Evolutionary conservation across 2,888 invertebrate genomes (phyloP).

Genomic region (Melanostoma scalare): DNA sequence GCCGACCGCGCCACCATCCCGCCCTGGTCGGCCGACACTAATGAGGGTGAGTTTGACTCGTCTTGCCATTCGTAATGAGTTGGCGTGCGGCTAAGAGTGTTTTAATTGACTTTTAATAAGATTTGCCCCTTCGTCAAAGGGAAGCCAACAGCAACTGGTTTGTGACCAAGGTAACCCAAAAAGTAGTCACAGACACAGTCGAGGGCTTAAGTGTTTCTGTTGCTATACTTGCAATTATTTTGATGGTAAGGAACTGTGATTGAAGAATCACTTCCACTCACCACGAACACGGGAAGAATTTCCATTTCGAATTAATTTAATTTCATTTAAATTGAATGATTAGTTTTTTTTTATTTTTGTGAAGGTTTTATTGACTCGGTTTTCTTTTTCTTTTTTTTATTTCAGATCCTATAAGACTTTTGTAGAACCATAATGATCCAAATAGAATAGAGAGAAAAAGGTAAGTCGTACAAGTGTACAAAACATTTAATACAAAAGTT

Average conservation of each 20-base stretch:
- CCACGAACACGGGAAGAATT: not conserved
- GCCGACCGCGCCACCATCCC: not conserved
- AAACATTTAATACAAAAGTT: no score
- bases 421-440: no score
- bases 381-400: slow-evolving; percentile 1
- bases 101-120: slow-evolving; percentile 73
- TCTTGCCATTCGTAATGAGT: slow-evolving; percentile 60
- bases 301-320: slow-evolving; percentile 15
- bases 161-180: slow-evolving; percentile 30
- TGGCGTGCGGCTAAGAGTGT: slow-evolving; percentile 65
- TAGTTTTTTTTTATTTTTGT: no score
- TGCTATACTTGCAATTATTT: slow-evolving; percentile 24
- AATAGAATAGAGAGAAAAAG: not conserved
- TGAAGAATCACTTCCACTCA: not conserved
- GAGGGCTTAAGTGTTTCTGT: slow-evolving; percentile 24
- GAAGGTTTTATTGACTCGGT: not conserved
- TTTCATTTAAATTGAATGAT: slow-evolving; percentile 45
- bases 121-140: slow-evolving; percentile 30
- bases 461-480: not conserved
- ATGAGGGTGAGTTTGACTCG: not conserved
- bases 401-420: not conserved
- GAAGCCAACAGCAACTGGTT: slow-evolving; percentile 39
- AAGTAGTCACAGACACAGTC: not conserved
- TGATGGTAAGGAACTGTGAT: not conserved
- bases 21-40: no score